Evolutionary conservation across 2,797 vertebrate genomes (phyloP).

Genomic region (Tenualosa thibaudeaui): DNA sequence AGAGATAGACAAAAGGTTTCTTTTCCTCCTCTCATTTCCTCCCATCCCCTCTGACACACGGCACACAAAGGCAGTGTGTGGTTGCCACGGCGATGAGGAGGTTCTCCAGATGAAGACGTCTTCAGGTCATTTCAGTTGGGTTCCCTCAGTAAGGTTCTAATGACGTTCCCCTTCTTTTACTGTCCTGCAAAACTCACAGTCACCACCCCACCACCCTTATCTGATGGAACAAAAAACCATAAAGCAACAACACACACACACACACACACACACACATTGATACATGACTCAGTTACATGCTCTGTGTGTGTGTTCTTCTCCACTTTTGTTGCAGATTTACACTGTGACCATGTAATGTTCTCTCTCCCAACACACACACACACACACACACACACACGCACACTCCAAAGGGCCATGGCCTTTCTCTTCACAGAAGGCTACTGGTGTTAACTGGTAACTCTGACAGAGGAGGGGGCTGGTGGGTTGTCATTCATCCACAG

Average conservation of each 20-base stretch:
- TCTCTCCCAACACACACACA: neutral
- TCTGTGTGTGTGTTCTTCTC: neutral
- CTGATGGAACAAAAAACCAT: constrained; percentile 49
- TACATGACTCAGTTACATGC: neutral
- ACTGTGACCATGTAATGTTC: neutral
- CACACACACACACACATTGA: neutral
- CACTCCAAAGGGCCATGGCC: neutral
- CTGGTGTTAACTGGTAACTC: neutral
- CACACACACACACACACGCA: too few species aligned
- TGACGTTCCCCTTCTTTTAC: neutral
- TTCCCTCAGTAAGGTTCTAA: too few species aligned
- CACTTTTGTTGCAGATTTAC: neutral
- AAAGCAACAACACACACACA: constrained; percentile 9
- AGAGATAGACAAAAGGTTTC: constrained; percentile 33
- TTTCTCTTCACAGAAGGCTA: neutral
- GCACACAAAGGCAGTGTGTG: neutral
- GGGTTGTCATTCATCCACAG: too few species aligned
- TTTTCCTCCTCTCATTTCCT: neutral
- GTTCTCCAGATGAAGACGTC: constrained; percentile 61
- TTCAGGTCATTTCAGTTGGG: constrained; percentile 42
- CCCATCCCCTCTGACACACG: too few species aligned
- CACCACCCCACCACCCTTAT: neutral
- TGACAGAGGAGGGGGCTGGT: neutral
- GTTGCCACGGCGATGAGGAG: constrained; percentile 11
- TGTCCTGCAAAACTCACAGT: constrained; percentile 21